A percentile compares a stretch with the other conserved stretches of the same genome.
Conservation (phyloP, 1,140 invertebrate species). For the Mya arenaria region DNA sequence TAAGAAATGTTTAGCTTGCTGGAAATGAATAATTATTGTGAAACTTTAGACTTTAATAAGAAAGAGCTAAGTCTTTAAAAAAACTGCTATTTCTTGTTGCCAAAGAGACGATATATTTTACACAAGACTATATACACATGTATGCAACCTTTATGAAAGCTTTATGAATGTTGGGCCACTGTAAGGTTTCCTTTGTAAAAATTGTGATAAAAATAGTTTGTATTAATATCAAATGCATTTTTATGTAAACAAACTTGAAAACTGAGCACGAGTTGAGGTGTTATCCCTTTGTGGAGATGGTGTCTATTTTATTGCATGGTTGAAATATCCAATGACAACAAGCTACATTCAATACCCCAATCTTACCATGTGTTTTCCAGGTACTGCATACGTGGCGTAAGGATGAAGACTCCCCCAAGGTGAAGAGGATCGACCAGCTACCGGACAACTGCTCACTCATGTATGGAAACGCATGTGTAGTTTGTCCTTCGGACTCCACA, state of each 20-base stretch:
- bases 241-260: neutral
- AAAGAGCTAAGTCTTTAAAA: too few relatives aligned
- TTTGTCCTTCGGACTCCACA: neutral
- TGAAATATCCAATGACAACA: neutral
- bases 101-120: too few relatives aligned
- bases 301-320: neutral
- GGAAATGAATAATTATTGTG: too few relatives aligned
- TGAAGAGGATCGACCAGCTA: conserved; percentile 49
- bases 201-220: neutral
- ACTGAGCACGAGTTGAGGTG: neutral
- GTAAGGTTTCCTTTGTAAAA: neutral
- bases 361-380: conserved; percentile 44
- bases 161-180: too few relatives aligned
- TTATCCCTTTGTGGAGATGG: neutral
- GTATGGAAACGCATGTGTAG: conserved; percentile 34
- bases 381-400: conserved; percentile 61
- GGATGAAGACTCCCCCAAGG: conserved; percentile 54
- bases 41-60: too few relatives aligned
- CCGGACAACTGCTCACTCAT: conserved; percentile 57
- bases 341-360: neutral
- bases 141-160: too few relatives aligned
- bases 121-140: too few relatives aligned
- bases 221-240: neutral
- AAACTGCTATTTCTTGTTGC: too few relatives aligned
- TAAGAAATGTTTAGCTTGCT: too few relatives aligned